A percentile compares a stretch with the other conserved stretches of the same genome.
phyloP scores from a whole-genome alignment of 1,140 invertebrate genomes.

The Argopecten irradians region DNA sequence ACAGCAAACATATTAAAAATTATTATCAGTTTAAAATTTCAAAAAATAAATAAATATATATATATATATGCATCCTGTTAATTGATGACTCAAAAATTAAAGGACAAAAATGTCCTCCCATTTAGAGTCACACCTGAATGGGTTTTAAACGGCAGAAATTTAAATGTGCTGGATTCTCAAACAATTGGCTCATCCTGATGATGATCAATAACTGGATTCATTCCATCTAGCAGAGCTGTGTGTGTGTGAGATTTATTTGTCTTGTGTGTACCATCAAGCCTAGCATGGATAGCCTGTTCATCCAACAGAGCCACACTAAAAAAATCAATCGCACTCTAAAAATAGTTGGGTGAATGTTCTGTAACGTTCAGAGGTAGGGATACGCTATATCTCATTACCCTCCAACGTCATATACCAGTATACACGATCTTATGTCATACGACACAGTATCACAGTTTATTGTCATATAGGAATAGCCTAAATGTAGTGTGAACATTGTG shows the following conservation, averaged over 20 bases:
- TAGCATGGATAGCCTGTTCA: background rate
- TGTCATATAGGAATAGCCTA: background rate
- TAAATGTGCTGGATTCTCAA: background rate
- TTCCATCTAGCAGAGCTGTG: background rate
- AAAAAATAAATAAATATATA: too few species aligned
- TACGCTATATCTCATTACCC: too few species aligned
- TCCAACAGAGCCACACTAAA: background rate
- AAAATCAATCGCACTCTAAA: background rate
- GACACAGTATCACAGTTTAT: background rate
- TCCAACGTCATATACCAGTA: background rate
- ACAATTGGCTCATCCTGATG: background rate
- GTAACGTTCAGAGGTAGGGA: too few species aligned
- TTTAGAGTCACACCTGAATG: background rate
- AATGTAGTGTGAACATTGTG: too few species aligned
- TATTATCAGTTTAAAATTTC: background rate
- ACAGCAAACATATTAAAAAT: background rate
- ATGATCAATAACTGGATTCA: background rate
- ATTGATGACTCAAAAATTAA: background rate
- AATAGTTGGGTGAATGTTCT: background rate
- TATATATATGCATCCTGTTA: background rate
- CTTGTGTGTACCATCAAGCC: conserved; percentile 5
- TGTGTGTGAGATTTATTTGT: conserved; percentile 1
- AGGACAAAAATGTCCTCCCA: background rate
- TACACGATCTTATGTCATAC: background rate
- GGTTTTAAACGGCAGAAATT: background rate